Percentiles rank a stretch among this genome's conserved stretches.
phyloP scores from a whole-genome alignment of 2,888 invertebrate genomes.

The Podabrus alpinus region DNA sequence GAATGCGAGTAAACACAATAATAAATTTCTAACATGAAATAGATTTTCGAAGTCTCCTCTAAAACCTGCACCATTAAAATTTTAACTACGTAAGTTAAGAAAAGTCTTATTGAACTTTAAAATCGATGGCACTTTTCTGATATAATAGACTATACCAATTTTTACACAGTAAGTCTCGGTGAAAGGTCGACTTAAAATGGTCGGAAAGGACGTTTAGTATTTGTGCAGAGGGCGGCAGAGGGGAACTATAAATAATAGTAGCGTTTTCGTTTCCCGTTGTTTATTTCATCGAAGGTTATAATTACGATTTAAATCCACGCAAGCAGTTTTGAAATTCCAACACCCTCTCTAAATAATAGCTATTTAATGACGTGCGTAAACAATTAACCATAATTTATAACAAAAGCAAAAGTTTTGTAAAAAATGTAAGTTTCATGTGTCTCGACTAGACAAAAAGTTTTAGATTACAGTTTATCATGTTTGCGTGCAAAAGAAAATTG shows the following conservation, averaged over 20 bases:
- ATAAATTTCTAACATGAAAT: too few species aligned
- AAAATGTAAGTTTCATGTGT: neutral
- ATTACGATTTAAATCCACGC: neutral
- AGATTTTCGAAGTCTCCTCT: too few species aligned
- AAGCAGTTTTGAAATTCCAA: neutral
- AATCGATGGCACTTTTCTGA: too few species aligned
- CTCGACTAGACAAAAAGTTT: constrained; percentile 8
- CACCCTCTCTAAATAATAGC: neutral
- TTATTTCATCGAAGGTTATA: neutral
- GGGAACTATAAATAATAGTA: neutral
- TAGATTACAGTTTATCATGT: constrained; percentile 11
- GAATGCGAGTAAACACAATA: too few species aligned
- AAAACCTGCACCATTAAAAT: too few species aligned
- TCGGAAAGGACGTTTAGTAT: too few species aligned
- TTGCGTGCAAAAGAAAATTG: constrained; percentile 14
- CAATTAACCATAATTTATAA: neutral
- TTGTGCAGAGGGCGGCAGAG: too few species aligned
- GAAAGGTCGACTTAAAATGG: too few species aligned
- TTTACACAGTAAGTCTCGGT: too few species aligned
- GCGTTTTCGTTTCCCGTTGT: neutral
- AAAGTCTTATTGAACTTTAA: too few species aligned
- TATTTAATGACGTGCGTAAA: neutral
- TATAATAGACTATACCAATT: too few species aligned
- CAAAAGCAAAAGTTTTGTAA: neutral
- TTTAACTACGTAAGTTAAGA: too few species aligned